Evolutionary conservation across 2,797 vertebrate genomes (phyloP).

Genomic region (Chiloscyllium punctatum): DNA sequence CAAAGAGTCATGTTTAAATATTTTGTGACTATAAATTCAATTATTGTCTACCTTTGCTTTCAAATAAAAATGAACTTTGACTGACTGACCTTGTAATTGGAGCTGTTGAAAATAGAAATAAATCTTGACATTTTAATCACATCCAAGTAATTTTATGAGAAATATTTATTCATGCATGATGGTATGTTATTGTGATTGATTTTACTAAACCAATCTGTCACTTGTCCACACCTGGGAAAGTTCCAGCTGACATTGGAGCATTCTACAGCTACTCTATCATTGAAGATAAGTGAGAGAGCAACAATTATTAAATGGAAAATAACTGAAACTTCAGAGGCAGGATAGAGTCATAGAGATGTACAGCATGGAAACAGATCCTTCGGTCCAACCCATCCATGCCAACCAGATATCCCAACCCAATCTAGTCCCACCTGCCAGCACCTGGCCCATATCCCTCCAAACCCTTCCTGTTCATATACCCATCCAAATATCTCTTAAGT

Average conservation of each 20-base stretch:
- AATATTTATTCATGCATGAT: not conserved
- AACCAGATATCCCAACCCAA: no score
- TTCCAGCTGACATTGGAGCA: not conserved
- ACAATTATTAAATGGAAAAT: not conserved
- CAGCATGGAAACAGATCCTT: no score
- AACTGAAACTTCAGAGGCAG: not conserved
- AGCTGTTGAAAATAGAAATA: not conserved
- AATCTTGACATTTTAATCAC: not conserved
- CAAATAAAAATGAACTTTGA: not conserved
- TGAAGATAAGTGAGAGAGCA: not conserved
- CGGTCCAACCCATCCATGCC: no score
- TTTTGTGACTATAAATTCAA: not conserved
- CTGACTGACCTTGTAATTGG: not conserved
- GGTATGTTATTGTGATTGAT: not conserved
- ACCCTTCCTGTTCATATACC: no score
- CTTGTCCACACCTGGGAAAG: not conserved
- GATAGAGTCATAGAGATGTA: no score
- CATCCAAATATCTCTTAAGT: no score
- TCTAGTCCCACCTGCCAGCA: no score
- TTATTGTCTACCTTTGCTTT: not conserved
- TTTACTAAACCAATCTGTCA: not conserved
- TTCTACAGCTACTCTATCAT: not conserved
- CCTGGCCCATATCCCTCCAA: no score
- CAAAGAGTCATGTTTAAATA: not conserved
- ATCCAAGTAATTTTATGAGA: not conserved